A percentile compares a stretch with the other conserved stretches of the same genome.
Evolutionary conservation across 2,888 invertebrate species (phyloP).

Genomic region (Diplazon laetatorius): DNA sequence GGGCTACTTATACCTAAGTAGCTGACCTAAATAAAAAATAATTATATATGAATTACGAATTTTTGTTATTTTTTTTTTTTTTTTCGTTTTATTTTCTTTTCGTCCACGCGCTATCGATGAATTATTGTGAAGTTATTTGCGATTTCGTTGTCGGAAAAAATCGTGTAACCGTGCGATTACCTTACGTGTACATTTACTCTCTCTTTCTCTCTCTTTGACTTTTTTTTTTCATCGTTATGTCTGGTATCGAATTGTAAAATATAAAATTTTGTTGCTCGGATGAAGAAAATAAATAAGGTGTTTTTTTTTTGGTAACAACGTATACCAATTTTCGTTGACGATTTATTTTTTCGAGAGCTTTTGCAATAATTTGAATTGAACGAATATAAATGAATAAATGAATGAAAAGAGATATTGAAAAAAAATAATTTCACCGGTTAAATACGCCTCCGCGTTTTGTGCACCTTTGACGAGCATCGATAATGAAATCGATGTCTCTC

Average conservation of each 20-base stretch:
- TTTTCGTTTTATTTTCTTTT: too few relatives aligned
- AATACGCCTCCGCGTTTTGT: constrained; percentile 66
- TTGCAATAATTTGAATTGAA: constrained; percentile 67
- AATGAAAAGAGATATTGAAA: too few relatives aligned
- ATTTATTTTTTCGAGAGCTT: not conserved
- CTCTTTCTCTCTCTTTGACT: constrained; percentile 44
- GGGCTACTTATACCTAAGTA: constrained; percentile 74
- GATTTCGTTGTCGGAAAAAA: constrained; percentile 68
- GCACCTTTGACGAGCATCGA: constrained; percentile 66
- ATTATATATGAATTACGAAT: constrained; percentile 60
- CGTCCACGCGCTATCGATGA: constrained; percentile 72
- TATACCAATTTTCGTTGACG: constrained; percentile 14
- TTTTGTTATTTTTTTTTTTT: too few relatives aligned
- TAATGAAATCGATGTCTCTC: constrained; percentile 39
- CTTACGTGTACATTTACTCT: constrained; percentile 44
- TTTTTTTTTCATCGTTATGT: constrained; percentile 27
- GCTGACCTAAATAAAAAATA: constrained; percentile 67
- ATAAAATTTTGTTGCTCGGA: not conserved
- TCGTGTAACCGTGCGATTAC: constrained; percentile 41
- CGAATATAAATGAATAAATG: too few relatives aligned
- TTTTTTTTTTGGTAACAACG: constrained; percentile 20
- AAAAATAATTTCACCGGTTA: too few relatives aligned
- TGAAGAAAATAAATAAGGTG: too few relatives aligned
- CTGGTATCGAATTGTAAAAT: constrained; percentile 5
- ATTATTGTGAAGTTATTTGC: constrained; percentile 75